Base-by-base conservation (phyloP, 2,113 vertebrate genomes). In the Echinops telfairi region DNA sequence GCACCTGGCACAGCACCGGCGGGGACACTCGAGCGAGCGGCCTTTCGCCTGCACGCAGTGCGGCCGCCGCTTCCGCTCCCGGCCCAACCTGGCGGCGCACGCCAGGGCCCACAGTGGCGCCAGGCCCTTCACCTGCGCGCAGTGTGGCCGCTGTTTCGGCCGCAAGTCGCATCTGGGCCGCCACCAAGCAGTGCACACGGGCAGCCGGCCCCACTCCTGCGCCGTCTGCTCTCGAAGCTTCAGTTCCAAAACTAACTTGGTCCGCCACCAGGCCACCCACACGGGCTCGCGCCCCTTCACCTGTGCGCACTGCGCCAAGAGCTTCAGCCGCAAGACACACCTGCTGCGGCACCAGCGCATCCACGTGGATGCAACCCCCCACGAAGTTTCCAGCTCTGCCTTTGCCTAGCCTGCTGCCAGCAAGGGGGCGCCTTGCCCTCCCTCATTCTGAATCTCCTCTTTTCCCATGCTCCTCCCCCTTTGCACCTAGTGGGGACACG, bases 161-260 rank as follows among this genome's bases (percentile, higher is more conserved):
- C 97, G 98, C 29, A 98, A 98, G 71, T 97, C 98, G 0, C 98
- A 98, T 95, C 95, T 98, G 95, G 97, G 95, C 0, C 97, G 98
- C 85, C 98, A 98, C 88, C 97, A 98, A 89, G 96, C 97, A 0
- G 98, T 98, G 86, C 98, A 98, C 97, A 98, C 98, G 0, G 98
- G 98, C 90, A 96, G 95, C 3, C 97, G 98, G 22, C 98, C 98
- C 5, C 97, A 98, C 15, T 93, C 96, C 92, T 98, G 98, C 0
- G 0, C 95, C 1, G 94, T 97, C 83, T 98, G 98, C 17, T 95
- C 96, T 10, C 97, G 97, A 53, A 90, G 97, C 95, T 98, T 98
- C 97, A 97, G 97, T 94, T 98, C 98, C 90, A 98, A 98, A 87
- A 98, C 98, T 60, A 98, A 98, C 60, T 96, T 98, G 89, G 96